Percentiles rank a stretch among this genome's conserved stretches.
phyloP scores from a whole-genome alignment of 37 sponge, comb jelly and placozoan genomes.

The Bolinopsis microptera region DNA sequence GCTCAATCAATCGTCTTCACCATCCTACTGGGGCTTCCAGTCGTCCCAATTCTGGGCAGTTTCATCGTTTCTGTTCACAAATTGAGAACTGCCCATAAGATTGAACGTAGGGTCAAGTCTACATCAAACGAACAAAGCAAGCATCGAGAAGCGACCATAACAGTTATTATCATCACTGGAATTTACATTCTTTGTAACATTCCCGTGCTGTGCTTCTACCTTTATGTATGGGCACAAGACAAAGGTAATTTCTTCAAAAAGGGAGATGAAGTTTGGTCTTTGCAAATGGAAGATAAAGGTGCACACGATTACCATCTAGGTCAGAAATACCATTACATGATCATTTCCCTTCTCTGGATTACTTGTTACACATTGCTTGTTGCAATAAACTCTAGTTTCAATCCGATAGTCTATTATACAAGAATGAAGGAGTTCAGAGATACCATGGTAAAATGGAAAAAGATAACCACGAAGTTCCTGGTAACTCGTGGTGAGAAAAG shows the following conservation, averaged over 20 bases:
- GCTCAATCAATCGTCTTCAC: not conserved
- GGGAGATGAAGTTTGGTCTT: not conserved
- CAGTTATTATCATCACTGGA: not conserved
- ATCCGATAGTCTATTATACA: conserved; percentile 25
- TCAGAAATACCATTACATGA: no score
- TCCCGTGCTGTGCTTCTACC: not conserved
- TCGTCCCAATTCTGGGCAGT: not conserved
- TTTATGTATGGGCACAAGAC: not conserved
- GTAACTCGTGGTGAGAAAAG: no score
- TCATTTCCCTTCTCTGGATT: not conserved
- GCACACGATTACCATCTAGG: no score
- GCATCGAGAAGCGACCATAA: not conserved
- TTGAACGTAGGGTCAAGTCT: not conserved
- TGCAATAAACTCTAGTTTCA: not conserved
- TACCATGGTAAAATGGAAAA: no score
- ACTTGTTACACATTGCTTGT: not conserved
- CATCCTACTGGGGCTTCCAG: not conserved
- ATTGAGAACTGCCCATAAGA: not conserved
- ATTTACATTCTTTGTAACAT: not conserved
- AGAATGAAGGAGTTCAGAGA: not conserved
- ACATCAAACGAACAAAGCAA: not conserved
- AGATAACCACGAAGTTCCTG: no score
- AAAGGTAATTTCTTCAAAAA: not conserved
- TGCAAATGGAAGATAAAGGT: not conserved
- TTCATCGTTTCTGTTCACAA: not conserved